Evolutionary conservation across 2,113 vertebrate species (phyloP).

Genomic region (Probosciger aterrimus): DNA sequence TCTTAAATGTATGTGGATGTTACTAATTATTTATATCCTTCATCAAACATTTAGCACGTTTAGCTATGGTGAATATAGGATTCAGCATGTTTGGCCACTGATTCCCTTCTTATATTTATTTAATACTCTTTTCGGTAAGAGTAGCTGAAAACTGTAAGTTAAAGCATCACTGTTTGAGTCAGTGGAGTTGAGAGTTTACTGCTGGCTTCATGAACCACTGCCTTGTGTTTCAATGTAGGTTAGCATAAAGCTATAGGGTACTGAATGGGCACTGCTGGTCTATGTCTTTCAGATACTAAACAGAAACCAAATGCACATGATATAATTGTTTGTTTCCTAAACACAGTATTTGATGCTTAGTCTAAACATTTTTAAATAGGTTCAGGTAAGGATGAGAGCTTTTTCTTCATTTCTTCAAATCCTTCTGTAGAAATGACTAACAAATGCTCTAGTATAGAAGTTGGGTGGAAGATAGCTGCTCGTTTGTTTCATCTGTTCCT

Average conservation of each 20-base stretch:
- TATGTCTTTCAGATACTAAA: neutral
- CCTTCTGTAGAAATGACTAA: neutral
- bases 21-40: conserved; percentile 60
- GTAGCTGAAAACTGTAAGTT: neutral
- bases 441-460: neutral
- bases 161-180: neutral
- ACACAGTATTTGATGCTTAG: neutral
- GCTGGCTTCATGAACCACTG: neutral
- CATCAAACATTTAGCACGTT: conserved; percentile 59
- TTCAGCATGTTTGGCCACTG: conserved; percentile 6
- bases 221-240: neutral
- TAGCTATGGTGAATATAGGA: neutral
- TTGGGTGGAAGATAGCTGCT: neutral
- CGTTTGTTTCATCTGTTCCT: neutral
- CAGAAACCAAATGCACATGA: neutral
- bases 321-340: neutral
- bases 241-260: neutral
- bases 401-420: neutral
- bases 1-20: neutral
- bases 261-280: neutral
- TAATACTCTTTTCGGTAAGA: neutral
- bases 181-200: neutral
- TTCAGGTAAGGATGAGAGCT: neutral
- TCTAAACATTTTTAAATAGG: neutral
- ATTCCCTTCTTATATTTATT: conserved; percentile 45